Evolutionary conservation across 2,113 vertebrate genomes (phyloP).

Genomic region (Nothocercus nigrocapillus): DNA sequence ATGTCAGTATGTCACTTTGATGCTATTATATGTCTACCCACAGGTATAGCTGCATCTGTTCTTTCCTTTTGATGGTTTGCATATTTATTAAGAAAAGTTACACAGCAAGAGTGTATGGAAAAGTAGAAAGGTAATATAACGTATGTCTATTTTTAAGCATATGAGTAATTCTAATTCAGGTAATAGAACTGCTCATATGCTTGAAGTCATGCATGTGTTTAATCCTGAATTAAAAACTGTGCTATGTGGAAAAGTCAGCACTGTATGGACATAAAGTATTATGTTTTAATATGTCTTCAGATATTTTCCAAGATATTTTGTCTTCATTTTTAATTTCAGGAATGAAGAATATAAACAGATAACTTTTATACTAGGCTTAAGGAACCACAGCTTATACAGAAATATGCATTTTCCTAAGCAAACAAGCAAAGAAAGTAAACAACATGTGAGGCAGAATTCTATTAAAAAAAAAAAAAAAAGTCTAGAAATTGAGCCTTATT

Average conservation of each 20-base stretch:
- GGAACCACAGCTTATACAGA: not conserved
- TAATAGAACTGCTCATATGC: not conserved
- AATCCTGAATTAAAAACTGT: not conserved
- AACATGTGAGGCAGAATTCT: not conserved
- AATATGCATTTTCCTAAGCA: not conserved
- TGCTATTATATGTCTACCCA: not conserved
- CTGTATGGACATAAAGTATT: not conserved
- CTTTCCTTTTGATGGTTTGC: not conserved
- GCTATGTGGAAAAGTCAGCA: not conserved
- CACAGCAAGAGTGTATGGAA: not conserved
- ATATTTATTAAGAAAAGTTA: not conserved
- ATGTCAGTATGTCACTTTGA: not conserved
- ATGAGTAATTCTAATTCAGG: not conserved
- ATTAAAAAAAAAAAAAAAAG: not conserved
- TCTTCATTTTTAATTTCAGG: not conserved
- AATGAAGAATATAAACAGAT: not conserved
- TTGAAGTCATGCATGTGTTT: not conserved
- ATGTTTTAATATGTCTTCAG: not conserved
- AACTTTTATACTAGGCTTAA: not conserved
- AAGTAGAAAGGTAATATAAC: not conserved
- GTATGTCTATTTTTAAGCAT: not conserved
- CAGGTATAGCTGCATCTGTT: fast-evolving
- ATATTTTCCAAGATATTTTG: not conserved
- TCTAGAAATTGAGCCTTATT: not conserved
- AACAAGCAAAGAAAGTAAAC: not conserved